Evolutionary conservation across 2,888 invertebrate species (phyloP).

Genomic region (Galerucella calmariensis): DNA sequence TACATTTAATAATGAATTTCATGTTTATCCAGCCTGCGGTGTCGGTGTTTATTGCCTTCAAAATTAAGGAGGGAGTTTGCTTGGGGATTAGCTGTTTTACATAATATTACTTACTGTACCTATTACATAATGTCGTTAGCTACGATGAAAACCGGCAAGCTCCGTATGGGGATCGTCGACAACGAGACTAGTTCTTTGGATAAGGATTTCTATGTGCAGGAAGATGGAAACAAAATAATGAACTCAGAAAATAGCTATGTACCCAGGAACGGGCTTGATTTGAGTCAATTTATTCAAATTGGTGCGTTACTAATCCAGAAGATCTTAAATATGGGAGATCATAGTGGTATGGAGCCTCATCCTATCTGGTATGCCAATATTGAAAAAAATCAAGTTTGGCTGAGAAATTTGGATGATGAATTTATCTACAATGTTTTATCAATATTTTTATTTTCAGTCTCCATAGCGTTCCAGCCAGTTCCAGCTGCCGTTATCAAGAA

Average conservation of each 20-base stretch:
- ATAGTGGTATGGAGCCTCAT: too few relatives aligned
- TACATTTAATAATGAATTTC: conserved; percentile 43
- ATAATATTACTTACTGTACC: conserved; percentile 36
- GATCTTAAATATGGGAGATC: background rate
- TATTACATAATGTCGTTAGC: conserved; percentile 34
- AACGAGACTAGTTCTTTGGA: background rate
- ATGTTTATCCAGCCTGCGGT: conserved; percentile 41
- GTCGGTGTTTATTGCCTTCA: conserved; percentile 41
- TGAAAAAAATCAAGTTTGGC: too few relatives aligned
- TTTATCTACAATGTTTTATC: too few relatives aligned
- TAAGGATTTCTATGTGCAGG: conserved; percentile 24
- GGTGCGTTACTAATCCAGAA: background rate
- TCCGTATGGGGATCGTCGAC: conserved; percentile 29
- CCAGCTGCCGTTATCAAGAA: too few relatives aligned
- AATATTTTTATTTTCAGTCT: too few relatives aligned
- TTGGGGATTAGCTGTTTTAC: conserved; percentile 27
- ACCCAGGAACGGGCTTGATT: background rate
- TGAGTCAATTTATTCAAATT: background rate
- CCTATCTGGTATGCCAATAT: too few relatives aligned
- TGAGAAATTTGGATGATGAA: too few relatives aligned
- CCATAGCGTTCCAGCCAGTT: too few relatives aligned
- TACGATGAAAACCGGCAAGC: conserved; percentile 23
- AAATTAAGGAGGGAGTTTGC: conserved; percentile 37
- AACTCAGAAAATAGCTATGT: conserved; percentile 4
- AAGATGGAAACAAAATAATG: conserved; percentile 25